Percentiles rank a stretch among this genome's conserved stretches.
phyloP scores from a whole-genome alignment of 2,888 invertebrate species.

The Itoplectis maculator region DNA sequence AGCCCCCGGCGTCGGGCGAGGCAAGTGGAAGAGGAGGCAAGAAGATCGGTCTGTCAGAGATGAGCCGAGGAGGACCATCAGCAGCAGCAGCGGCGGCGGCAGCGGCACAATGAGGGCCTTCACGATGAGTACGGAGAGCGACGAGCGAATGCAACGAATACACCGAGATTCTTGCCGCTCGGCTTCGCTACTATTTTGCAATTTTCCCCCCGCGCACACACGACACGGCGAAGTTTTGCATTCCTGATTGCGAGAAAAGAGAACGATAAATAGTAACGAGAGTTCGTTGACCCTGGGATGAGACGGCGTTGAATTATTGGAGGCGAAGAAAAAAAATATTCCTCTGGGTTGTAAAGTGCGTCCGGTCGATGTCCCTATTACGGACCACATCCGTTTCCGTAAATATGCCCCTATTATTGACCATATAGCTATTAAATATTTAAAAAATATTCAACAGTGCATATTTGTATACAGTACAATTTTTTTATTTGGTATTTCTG shows the following conservation, averaged over 20 bases:
- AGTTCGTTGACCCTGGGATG: background rate
- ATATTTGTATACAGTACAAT: too few species aligned
- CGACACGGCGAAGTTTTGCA: background rate
- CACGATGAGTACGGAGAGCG: constrained; percentile 52
- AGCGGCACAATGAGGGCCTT: constrained; percentile 59
- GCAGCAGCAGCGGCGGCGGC: constrained; percentile 48
- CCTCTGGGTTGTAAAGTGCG: too few species aligned
- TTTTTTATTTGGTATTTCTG: too few species aligned
- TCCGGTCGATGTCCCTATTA: too few species aligned
- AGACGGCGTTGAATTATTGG: too few species aligned
- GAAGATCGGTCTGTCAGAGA: constrained; percentile 69
- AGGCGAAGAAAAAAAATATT: too few species aligned
- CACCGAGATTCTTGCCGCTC: constrained; percentile 27
- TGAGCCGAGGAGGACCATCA: constrained; percentile 51
- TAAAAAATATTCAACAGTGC: too few species aligned
- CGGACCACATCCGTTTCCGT: too few species aligned
- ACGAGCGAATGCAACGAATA: constrained; percentile 9
- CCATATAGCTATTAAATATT: too few species aligned
- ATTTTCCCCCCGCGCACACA: background rate
- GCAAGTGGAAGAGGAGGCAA: constrained; percentile 65
- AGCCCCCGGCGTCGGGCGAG: constrained; percentile 52
- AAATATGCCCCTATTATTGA: too few species aligned
- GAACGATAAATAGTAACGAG: too few species aligned
- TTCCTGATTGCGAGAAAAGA: background rate
- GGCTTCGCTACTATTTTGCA: background rate